Evolutionary conservation across 2,113 vertebrate genomes (phyloP), one percentile per base, ranked within the genome.

Genomic region (Chloropsis hardwickii): DNA sequence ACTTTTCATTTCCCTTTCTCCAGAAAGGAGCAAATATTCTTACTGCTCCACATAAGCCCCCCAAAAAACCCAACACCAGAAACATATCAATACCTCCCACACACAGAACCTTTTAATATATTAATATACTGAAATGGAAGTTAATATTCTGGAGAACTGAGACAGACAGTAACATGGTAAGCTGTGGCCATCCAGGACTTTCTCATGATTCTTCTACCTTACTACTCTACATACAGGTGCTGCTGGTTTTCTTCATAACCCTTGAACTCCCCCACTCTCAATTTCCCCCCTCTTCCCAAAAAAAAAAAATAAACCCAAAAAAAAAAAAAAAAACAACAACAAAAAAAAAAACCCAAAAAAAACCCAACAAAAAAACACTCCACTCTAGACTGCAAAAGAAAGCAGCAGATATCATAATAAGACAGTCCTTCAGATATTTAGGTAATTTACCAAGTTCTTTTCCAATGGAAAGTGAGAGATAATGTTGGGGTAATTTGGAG

Each of bases 201-300:
- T 51, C 11, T 60, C 25, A 44, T 40, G 4, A 35, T 81, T 90
- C 12, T 27, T 54, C 44, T 31, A 16, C 54, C 27, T 47, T 6
- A 2, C 23, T 87, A 28, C 25, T 61, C n/a, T 86, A n/a, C 18
- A 35, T 19, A 33, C 6, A 58, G 5, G 6, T 42, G 23, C 12
- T 44, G 9, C 16, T 23, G 15, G 1, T 70, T 64, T 81, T 76
- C n/a, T 40, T 65, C 22, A 42, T 11, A 65, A 35, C 4, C 5
- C 4, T 61, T 74, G 27, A 88, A 50, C 3, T 3, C 7, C 11
- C 28, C 3, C 17, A 5, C 4, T 24, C 6, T 22, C 8, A 37
- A 33, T 5, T 42, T 56, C 2, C 2, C 4, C 2, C 2, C 6
- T 12, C 27, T 37, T 37, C 10, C 6, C 7, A 17, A 4, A 19